Percentiles rank a stretch among this genome's conserved stretches.
phyloP scores from a whole-genome alignment of 1,140 invertebrate genomes.

The Polyergus mexicanus region DNA sequence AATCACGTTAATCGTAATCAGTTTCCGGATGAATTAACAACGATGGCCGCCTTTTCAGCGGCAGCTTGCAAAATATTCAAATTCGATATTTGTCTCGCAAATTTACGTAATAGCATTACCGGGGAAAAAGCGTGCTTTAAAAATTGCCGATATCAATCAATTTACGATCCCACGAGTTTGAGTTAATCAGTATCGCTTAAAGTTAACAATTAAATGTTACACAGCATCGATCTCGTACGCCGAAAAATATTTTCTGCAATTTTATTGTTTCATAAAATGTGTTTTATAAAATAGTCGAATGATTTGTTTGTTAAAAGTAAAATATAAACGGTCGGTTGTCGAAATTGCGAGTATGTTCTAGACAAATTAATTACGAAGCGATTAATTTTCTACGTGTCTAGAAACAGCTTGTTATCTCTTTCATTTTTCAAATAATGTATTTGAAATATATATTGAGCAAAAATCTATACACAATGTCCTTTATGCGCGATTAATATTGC shows the following conservation, averaged over 20 bases:
- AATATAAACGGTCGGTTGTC: neutral
- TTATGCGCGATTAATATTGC: neutral
- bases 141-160: slow-evolving; percentile 4
- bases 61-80: slow-evolving; percentile 49
- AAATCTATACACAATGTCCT: neutral
- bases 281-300: slow-evolving; percentile 2
- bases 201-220: slow-evolving; percentile 37
- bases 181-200: slow-evolving; percentile 43
- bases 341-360: neutral
- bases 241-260: neutral
- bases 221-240: neutral
- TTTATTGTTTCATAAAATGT: slow-evolving; percentile 3
- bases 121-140: slow-evolving; percentile 2
- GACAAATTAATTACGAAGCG: neutral
- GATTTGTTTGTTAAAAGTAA: slow-evolving; percentile 19
- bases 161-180: neutral
- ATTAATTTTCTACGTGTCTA: neutral
- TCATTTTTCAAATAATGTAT: neutral
- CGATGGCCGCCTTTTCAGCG: slow-evolving; percentile 49
- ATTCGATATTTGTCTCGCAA: slow-evolving; percentile 51
- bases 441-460: neutral
- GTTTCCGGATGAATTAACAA: slow-evolving; percentile 57
- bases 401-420: neutral
- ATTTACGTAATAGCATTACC: slow-evolving; percentile 19
- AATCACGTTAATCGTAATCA: slow-evolving; percentile 56